Conservation (phyloP, 23 tunicate genomes). For the Styela clava region DNA sequence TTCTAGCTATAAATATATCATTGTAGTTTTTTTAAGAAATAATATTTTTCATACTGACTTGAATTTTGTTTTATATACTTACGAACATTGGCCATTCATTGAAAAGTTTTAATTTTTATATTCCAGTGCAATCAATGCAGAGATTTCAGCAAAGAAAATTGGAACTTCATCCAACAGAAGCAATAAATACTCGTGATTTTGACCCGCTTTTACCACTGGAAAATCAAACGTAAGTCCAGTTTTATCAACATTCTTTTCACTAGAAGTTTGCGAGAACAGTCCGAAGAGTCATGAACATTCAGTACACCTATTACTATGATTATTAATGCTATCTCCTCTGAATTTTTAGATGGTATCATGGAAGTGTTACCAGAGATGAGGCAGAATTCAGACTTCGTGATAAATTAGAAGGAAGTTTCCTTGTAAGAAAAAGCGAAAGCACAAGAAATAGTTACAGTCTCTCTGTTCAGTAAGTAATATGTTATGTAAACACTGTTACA, state of each 20-base stretch:
- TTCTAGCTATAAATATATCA: too few species aligned
- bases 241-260: background rate
- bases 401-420: conserved; percentile 56
- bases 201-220: conserved; percentile 64
- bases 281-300: background rate
- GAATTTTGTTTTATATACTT: too few species aligned
- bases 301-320: background rate
- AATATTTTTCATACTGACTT: too few species aligned
- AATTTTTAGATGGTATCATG: conserved; percentile 77
- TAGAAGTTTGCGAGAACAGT: background rate
- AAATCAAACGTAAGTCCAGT: conserved; percentile 53
- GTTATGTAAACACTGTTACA: too few species aligned
- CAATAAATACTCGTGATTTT: conserved; percentile 56
- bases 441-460: conserved; percentile 61
- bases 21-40: too few species aligned
- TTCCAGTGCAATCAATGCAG: conserved; percentile 88
- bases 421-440: conserved; percentile 82
- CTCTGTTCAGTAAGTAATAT: conserved; percentile 63
- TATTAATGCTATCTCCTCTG: background rate
- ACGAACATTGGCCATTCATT: too few species aligned
- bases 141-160: conserved; percentile 70
- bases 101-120: too few species aligned
- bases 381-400: conserved; percentile 49
- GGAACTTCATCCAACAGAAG: conserved; percentile 90
- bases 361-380: conserved; percentile 63